Base-by-base conservation (phyloP, 2,113 vertebrate species). In the Microtus montanus region DNA sequence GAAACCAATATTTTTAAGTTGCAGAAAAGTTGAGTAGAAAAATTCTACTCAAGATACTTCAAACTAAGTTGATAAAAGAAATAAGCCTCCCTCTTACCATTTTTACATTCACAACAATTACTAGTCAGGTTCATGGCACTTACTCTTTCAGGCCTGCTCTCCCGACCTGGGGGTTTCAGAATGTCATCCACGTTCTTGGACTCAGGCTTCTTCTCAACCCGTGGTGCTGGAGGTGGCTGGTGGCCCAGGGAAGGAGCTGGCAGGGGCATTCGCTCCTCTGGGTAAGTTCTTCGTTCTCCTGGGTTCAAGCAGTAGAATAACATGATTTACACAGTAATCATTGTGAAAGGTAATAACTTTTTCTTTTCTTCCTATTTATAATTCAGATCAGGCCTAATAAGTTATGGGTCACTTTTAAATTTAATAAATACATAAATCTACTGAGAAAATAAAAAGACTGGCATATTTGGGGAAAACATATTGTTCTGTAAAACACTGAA, bases 151-250 rank as follows among this genome's bases (percentile, higher is more conserved):
- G 99, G 99, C 19, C 99, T 99, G 96, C 98, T 99, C 22, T 98
- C 98, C 92, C 99, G 98, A 89, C 99, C 99, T 9, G 99, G 99
- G 19, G 98, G 98, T 97, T 99, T 99, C 96, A 99, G 98, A 97
- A 99, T 99, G 96, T 99, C 99, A 79, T 99, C 99, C 47, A 99
- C 99, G 84, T 99, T 99, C 98, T 99, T 99, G 77, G 98, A 99
- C 96, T 99, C 99, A 28, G 99, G 99, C 96, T 99, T 99, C 96
- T 99, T 99, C 97, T 99, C 99, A 13, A 99, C 98, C 61, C 99
- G 98, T 61, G 99, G 99, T 24, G 98, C 98, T 96, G 98, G 98
- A 92, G 99, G 98, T 44, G 99, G 98, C 78, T 98, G 98, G 84
- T 99, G 99, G 63, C 99, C 98, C 12, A 99, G 97, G 17, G 99